These are phyloP conservation scores for Platysteira castanea DNA, from an alignment of 2,113 vertebrate genomes.

Conservation along the genomic window DNA sequence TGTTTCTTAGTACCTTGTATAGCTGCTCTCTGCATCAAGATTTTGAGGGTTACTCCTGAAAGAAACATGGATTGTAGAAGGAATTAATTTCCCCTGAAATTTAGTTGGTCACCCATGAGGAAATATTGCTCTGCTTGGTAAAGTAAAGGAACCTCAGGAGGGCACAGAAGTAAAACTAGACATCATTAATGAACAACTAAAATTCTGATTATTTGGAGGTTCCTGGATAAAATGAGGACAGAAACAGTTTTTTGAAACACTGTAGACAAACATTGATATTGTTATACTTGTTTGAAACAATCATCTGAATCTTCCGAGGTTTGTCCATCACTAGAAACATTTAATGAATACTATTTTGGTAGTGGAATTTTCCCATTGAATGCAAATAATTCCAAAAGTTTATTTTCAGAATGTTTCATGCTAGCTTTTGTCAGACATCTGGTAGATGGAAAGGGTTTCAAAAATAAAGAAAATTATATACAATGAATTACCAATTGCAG, in stretches of 20 bases:
- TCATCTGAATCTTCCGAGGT: not conserved
- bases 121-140: not conserved
- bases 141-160: not conserved
- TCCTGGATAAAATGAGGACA: not conserved
- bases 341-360: not conserved
- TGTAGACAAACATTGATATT: not conserved
- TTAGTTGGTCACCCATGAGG: not conserved
- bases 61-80: not conserved
- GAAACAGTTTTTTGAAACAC: not conserved
- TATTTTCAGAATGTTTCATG: conserved; percentile 45
- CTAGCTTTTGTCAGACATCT: conserved; percentile 52
- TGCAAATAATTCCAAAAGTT: conserved; percentile 53
- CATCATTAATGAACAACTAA: not conserved
- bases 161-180: not conserved
- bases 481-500: conserved; percentile 34
- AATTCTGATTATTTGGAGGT: not conserved
- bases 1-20: not conserved
- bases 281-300: not conserved
- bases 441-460: conserved; percentile 26
- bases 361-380: conserved; percentile 41
- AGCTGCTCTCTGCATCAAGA: not conserved
- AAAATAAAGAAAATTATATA: conserved; percentile 63
- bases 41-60: not conserved
- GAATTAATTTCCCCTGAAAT: not conserved
- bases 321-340: not conserved